Evolutionary conservation across 2,888 invertebrate species (phyloP).

Genomic region (Zaprionus bogoriensis): DNA sequence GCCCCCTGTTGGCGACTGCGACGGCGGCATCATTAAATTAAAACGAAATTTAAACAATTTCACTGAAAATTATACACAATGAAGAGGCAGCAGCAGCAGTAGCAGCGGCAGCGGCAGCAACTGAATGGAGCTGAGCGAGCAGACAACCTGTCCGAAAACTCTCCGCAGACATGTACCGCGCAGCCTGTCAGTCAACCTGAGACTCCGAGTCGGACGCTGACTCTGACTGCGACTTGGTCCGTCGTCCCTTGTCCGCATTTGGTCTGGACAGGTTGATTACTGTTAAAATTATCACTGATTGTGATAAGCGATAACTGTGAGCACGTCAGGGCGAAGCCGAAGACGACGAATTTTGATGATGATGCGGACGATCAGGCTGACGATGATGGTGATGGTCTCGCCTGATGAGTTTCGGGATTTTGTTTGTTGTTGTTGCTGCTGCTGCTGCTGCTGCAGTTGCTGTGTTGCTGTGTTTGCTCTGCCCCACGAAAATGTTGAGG

Average conservation of each 20-base stretch:
- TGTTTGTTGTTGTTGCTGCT: no score
- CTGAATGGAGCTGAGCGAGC: constrained; percentile 45
- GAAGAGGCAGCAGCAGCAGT: constrained; percentile 53
- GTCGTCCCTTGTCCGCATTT: constrained; percentile 56
- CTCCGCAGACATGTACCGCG: constrained; percentile 30
- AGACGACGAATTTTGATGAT: constrained; percentile 59
- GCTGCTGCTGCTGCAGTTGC: no score
- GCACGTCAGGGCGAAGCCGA: constrained; percentile 60
- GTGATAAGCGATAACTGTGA: constrained; percentile 79
- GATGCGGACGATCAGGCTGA: constrained; percentile 36
- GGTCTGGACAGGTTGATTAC: constrained; percentile 77
- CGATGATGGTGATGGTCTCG: constrained; percentile 27
- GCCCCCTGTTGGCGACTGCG: constrained; percentile 62
- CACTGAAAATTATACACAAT: constrained; percentile 75
- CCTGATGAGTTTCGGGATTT: constrained; percentile 56
- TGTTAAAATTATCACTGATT: constrained; percentile 79
- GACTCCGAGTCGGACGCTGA: constrained; percentile 18
- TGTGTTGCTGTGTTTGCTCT: constrained; percentile 18
- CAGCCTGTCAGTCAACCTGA: constrained; percentile 36
- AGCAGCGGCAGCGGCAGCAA: constrained; percentile 20
- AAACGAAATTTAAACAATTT: constrained; percentile 79
- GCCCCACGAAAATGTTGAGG: constrained; percentile 33
- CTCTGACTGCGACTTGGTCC: background rate
- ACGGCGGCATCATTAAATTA: constrained; percentile 76
- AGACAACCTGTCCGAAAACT: constrained; percentile 52